These are phyloP conservation scores for Stichopus horrens DNA, from an alignment of 53 echinoderm and acorn worm genomes.

Conservation along the genomic window DNA sequence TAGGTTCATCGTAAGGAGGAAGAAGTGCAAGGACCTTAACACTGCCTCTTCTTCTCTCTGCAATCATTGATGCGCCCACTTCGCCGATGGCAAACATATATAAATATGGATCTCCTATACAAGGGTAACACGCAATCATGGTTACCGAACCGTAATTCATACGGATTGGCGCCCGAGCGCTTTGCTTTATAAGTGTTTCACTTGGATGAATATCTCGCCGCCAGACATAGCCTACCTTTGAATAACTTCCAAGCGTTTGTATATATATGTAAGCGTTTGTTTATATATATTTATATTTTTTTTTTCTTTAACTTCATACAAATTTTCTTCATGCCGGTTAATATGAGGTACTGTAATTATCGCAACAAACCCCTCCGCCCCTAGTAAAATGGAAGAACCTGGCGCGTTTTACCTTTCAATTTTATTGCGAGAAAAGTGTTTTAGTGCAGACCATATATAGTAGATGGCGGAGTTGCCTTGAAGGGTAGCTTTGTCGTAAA, in stretches of 20 bases:
- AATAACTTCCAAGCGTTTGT: background rate
- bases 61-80: background rate
- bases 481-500: too few species aligned
- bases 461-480: too few species aligned
- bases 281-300: too few species aligned
- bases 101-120: conserved; percentile 8
- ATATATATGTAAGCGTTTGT: background rate
- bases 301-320: too few species aligned
- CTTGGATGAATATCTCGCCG: background rate
- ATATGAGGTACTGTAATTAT: too few species aligned
- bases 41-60: background rate
- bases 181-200: conserved; percentile 3
- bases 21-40: conserved; percentile 30
- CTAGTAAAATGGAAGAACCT: too few species aligned
- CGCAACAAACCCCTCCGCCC: too few species aligned
- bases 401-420: too few species aligned
- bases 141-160: conserved; percentile 48
- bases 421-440: too few species aligned
- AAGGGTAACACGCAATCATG: conserved; percentile 23
- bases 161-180: conserved; percentile 30
- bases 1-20: background rate
- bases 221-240: conserved; percentile 5
- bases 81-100: conserved; percentile 26
- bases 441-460: too few species aligned
- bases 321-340: too few species aligned